Base-by-base conservation (phyloP, 2,113 vertebrate genomes). In the Petromus typicus region DNA sequence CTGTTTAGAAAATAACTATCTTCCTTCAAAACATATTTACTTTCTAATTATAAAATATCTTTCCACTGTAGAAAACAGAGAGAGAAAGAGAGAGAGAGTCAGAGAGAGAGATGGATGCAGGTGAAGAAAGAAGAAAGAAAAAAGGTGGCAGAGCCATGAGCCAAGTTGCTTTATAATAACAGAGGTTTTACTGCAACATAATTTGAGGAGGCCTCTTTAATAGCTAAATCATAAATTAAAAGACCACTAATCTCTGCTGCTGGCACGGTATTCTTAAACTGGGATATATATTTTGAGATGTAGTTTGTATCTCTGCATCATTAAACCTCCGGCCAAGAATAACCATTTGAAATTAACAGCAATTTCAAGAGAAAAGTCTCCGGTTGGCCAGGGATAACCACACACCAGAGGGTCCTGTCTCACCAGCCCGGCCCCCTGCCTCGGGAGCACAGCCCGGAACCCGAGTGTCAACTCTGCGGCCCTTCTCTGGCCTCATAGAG, bases 311-410 rank as follows among this genome's bases (percentile, higher is more conserved):
- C 83, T 96, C 0, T 90, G 89, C 43, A 86, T 92, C 81, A 48
- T 88, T 92, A 94, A 54, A 67, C 67, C 54, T 94, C 71, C 40
- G 87, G 91, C 87, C 94, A 97, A 96, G 67, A 92, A 61, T 4
- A 86, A 73, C 76, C 51, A 87, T 91, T 90, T 75, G 91, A 92
- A 94, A 94, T 96, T 61, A 94, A 91, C 56, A 89, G 57, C 78
- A 86, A 94, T 86, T 94, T 95, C 34, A 73, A 92, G 93, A 90
- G 73, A 73, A 83, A 95, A 87, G 69, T 37, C 93, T 90, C 34
- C 22, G 32, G 59, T 80, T 32, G 54, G 81, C 20, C 79, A 32
- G 32, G 86, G 10, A 37, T 73, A 76, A 56, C 17, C 61, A 34
- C 37, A 16, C 71, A 20, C 25, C 12, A 7, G 59, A 63, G 25